Percentiles rank a stretch among this genome's conserved stretches.
Evolutionary conservation across 30 jellyfish, hydroid and myxozoan genomes (phyloP).

Genomic region (Aurelia aurita complex sp. Pacific): DNA sequence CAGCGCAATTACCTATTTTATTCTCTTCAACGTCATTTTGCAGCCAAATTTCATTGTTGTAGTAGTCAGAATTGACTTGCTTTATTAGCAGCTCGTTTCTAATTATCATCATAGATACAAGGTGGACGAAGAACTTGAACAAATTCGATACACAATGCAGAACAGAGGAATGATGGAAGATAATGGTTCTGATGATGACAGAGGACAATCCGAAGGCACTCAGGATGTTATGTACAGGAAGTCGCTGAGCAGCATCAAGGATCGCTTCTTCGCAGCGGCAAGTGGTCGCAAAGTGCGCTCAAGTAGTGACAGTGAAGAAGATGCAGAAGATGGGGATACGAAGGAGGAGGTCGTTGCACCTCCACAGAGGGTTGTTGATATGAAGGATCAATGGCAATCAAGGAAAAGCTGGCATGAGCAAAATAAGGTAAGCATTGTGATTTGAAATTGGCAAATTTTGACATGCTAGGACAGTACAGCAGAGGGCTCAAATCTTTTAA

Average conservation of each 20-base stretch:
- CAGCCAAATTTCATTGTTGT: too few relatives aligned
- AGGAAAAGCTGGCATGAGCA: slow-evolving; percentile 37
- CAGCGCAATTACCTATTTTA: too few relatives aligned
- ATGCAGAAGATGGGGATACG: slow-evolving; percentile 21
- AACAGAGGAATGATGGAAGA: slow-evolving; percentile 51
- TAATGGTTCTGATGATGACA: slow-evolving; percentile 11
- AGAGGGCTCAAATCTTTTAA: too few relatives aligned
- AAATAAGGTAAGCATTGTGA: slow-evolving; percentile 18
- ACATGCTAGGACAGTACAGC: too few relatives aligned
- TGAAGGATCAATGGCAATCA: slow-evolving; percentile 50
- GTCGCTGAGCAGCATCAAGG: slow-evolving; percentile 65
- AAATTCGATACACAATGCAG: slow-evolving; percentile 46
- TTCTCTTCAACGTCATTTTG: too few relatives aligned
- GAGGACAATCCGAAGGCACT: slow-evolving; percentile 4
- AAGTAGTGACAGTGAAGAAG: slow-evolving; percentile 68
- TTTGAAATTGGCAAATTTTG: too few relatives aligned
- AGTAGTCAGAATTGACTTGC: too few relatives aligned
- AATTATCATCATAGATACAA: neutral
- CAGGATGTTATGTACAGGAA: slow-evolving; percentile 53
- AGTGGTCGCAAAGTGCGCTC: slow-evolving; percentile 56
- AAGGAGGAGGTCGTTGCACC: slow-evolving; percentile 52
- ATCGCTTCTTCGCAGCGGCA: slow-evolving; percentile 67
- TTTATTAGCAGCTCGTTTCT: too few relatives aligned
- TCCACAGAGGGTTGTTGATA: slow-evolving; percentile 32
- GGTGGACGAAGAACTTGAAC: slow-evolving; percentile 60